Percentiles rank a stretch among this genome's conserved stretches.
phyloP scores from a whole-genome alignment of 2,113 vertebrate species.

The Mastomys coucha region DNA sequence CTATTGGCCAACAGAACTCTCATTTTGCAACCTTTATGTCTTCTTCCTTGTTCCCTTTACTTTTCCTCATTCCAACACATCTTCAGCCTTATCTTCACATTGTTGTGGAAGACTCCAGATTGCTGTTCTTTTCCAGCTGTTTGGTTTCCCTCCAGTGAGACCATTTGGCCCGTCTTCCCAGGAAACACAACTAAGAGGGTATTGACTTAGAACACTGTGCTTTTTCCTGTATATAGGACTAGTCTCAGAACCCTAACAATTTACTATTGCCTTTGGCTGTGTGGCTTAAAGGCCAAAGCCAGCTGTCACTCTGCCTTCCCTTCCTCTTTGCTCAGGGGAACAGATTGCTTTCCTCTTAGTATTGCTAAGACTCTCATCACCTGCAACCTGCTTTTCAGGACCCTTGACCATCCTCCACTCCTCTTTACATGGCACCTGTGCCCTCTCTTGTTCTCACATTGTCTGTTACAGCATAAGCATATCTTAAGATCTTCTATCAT shows the following conservation, averaged over 20 bases:
- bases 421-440: neutral
- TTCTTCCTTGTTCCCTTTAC: conserved; percentile 3
- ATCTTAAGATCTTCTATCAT: neutral
- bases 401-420: neutral
- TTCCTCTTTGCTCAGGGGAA: neutral
- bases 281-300: neutral
- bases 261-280: neutral
- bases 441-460: neutral
- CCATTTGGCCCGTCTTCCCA: neutral
- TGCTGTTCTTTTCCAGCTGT: neutral
- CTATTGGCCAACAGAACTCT: neutral
- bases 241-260: neutral
- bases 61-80: conserved; percentile 34
- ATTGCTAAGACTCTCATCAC: neutral
- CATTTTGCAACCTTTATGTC: neutral
- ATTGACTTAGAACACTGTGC: neutral
- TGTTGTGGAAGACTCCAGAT: neutral
- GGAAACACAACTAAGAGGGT: neutral
- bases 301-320: neutral
- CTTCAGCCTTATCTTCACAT: neutral
- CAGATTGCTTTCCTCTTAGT: neutral
- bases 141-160: neutral
- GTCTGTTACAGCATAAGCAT: neutral
- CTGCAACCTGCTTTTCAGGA: neutral
- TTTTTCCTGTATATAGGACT: neutral